A percentile compares a stretch with the other conserved stretches of the same genome.
Evolutionary conservation across 2,797 vertebrate species (phyloP).

Genomic region (Clamator glandarius): DNA sequence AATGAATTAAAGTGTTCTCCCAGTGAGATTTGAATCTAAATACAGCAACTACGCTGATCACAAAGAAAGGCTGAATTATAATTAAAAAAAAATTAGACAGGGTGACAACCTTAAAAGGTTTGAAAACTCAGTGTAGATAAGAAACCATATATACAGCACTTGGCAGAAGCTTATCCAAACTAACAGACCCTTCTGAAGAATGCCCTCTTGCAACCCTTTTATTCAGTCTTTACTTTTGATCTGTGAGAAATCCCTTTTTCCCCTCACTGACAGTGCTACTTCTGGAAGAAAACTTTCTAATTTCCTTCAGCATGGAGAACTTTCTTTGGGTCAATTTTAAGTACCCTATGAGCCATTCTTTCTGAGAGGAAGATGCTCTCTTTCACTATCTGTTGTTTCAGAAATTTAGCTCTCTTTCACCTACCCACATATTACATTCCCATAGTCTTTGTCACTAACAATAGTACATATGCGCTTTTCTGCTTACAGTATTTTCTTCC

Average conservation of each 20-base stretch:
- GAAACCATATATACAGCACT: background rate
- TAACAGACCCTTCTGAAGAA: background rate
- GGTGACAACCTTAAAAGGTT: background rate
- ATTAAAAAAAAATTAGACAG: background rate
- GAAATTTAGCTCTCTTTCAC: background rate
- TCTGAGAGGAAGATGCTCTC: background rate
- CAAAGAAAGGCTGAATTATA: background rate
- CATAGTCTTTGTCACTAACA: background rate
- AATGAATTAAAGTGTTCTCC: constrained; percentile 24
- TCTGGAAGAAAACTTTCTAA: background rate
- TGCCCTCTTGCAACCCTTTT: background rate
- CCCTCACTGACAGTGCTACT: background rate
- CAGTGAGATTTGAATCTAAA: constrained; percentile 17
- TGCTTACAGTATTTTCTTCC: background rate
- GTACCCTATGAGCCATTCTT: background rate
- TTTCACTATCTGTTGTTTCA: background rate
- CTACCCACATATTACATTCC: background rate
- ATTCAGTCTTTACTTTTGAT: background rate
- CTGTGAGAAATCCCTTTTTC: background rate
- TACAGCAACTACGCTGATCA: background rate
- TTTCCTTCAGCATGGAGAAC: background rate
- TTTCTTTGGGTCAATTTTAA: background rate
- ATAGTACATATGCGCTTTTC: background rate
- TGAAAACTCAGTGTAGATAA: constrained; percentile 20
- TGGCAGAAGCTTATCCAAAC: constrained; percentile 21